Conservation (phyloP, 2,113 vertebrate genomes). For the cattle (Bos taurus) region DNA sequence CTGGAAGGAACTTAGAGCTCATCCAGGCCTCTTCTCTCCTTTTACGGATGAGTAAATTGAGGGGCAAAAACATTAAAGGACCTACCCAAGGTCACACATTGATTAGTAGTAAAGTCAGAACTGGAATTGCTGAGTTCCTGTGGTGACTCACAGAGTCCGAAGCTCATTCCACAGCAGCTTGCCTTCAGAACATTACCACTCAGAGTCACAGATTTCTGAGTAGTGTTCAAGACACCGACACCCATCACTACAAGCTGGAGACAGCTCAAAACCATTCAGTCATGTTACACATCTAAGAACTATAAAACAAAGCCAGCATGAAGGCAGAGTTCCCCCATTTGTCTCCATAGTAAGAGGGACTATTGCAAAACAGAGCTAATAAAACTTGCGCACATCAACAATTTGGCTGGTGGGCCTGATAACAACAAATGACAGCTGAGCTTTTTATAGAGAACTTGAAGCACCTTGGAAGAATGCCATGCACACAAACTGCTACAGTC, state of each 20-base stretch:
- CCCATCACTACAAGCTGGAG: conserved; percentile 66
- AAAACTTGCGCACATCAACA: conserved; percentile 75
- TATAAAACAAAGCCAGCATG: conserved; percentile 68
- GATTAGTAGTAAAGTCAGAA: neutral
- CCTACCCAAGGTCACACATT: neutral
- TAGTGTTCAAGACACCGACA: conserved; percentile 64
- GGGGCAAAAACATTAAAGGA: neutral
- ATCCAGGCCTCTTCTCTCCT: neutral
- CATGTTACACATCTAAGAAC: conserved; percentile 72
- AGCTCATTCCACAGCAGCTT: neutral
- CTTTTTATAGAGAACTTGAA: conserved; percentile 74
- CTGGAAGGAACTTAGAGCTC: neutral
- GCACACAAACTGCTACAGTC: neutral
- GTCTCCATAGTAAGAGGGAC: conserved; percentile 76
- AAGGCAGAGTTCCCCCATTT: conserved; percentile 74
- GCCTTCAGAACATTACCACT: conserved; percentile 28
- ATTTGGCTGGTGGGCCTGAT: conserved; percentile 72
- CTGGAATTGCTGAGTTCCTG: neutral
- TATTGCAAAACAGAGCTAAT: conserved; percentile 79
- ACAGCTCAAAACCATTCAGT: conserved; percentile 67
- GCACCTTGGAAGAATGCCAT: conserved; percentile 56
- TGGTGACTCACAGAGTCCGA: neutral
- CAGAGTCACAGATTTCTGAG: conserved; percentile 66
- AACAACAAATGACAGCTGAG: conserved; percentile 57
- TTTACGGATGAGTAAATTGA: neutral